Evolutionary conservation across 2,113 vertebrate species (phyloP), one percentile per base, ranked within the genome.

Genomic region (Semicossyphus pulcher): DNA sequence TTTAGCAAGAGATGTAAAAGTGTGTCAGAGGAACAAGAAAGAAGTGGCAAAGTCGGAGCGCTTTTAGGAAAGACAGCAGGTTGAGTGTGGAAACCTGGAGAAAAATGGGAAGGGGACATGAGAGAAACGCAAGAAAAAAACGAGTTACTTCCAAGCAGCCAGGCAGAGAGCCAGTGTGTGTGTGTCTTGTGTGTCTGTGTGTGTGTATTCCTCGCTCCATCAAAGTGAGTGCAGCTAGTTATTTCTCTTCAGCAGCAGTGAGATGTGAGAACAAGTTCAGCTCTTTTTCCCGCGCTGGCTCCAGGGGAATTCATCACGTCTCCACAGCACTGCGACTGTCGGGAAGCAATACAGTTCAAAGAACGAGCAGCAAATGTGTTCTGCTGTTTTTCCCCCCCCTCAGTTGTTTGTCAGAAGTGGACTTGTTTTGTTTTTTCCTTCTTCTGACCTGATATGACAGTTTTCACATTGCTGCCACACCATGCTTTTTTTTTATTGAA

Each of bases 181-280:
- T 63, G 9, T 59, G 10, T 57, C 5, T 20, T 60, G 34, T 47
- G 59, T 58, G 34, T 26, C 11, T 63, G 65, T 41, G 53, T 52
- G 26, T 51, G 69, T 54, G 49, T 34, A 62, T 60, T 68, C 1
- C 29, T 64, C 23, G 51, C 62, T 65, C 81, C 85, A 79, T 90
- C 86, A 90, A 89, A 90, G 90, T 80, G 81, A 88, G 81, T 56
- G 56, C 18, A 80, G 86, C 86, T 90, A 89, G 89, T 92, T 89
- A 91, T 88, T 86, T 90, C 83, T 86, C 67, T 79, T 76, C 76
- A 62, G 80, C 77, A 62, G 83, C 80, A 75, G 74, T n/a, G 66
- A 88, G 86, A 91, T 78, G 78, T 84, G 76, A 86, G 83, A 66
- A 79, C 75, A 84, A 86, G 87, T 89, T 91, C 69, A 72, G 80